Evolutionary conservation across 2,888 invertebrate species (phyloP).

Genomic region (Microctonus hyperodae): DNA sequence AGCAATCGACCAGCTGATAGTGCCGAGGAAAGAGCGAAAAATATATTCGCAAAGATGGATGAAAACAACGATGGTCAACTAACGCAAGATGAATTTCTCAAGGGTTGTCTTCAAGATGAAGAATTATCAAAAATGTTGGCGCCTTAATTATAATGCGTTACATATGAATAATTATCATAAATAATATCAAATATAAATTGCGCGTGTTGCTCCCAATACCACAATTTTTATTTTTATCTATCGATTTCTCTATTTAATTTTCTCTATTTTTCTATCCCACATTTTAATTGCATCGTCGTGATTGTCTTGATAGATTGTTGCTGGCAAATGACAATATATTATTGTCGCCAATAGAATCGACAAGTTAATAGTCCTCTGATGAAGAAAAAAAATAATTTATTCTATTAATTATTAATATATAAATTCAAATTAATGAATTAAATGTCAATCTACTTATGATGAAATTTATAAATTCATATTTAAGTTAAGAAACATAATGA

Average conservation of each 20-base stretch:
- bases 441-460: neutral
- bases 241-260: neutral
- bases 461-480: neutral
- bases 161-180: neutral
- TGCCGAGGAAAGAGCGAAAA: conserved; percentile 97
- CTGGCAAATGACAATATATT: no score
- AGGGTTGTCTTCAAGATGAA: conserved; percentile 96
- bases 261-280: no score
- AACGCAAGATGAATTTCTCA: conserved; percentile 97
- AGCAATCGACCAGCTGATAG: conserved; percentile 95
- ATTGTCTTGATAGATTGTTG: no score
- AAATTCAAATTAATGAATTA: conserved; percentile 8
- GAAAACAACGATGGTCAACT: conserved; percentile 98
- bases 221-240: neutral
- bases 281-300: no score
- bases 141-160: conserved; percentile 71
- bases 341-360: no score
- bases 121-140: conserved; percentile 94
- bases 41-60: conserved; percentile 99
- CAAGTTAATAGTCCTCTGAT: no score
- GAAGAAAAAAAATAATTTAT: no score
- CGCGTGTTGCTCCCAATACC: neutral
- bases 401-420: no score
- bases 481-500: neutral
- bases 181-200: neutral